phyloP scores from a whole-genome alignment of 2,113 vertebrate species.

The Trogon surrucura region DNA sequence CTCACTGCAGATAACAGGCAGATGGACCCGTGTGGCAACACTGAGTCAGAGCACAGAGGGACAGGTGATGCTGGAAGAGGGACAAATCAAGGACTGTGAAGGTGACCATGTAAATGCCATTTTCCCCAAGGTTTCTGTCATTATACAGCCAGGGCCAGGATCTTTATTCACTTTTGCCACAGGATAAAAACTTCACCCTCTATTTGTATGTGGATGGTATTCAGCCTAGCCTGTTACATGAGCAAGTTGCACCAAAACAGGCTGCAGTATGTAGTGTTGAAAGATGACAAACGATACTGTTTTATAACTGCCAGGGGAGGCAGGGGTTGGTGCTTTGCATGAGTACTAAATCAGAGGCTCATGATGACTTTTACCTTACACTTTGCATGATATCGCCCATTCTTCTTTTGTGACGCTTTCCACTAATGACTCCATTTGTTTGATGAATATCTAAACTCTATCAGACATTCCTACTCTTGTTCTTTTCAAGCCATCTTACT shows the following conservation, averaged over 20 bases:
- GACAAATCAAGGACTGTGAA: not conserved
- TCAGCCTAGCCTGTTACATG: not conserved
- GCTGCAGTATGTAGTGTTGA: not conserved
- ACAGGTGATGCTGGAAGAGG: not conserved
- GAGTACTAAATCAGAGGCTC: conserved; percentile 22
- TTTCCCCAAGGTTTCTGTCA: not conserved
- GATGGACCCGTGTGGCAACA: accelerated
- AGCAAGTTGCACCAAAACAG: not conserved
- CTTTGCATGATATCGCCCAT: conserved; percentile 36
- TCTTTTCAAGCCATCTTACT: conserved; percentile 30
- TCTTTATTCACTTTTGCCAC: not conserved
- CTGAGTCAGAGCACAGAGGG: not conserved
- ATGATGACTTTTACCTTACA: conserved; percentile 45
- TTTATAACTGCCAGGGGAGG: not conserved
- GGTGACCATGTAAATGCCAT: not conserved
- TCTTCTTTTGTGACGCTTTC: conserved; percentile 54
- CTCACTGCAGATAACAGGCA: not conserved
- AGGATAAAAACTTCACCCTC: not conserved
- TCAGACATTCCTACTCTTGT: conserved; percentile 40
- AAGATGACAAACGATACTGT: not conserved
- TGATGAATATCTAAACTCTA: conserved; percentile 64
- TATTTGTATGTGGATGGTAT: not conserved
- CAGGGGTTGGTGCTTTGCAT: not conserved
- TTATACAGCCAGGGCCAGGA: not conserved
- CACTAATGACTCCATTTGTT: conserved; percentile 43